Evolutionary conservation across 2,113 vertebrate species (phyloP), one percentile per base, ranked within the genome.

Genomic region (Pseudorhombus dupliciocellatus): DNA sequence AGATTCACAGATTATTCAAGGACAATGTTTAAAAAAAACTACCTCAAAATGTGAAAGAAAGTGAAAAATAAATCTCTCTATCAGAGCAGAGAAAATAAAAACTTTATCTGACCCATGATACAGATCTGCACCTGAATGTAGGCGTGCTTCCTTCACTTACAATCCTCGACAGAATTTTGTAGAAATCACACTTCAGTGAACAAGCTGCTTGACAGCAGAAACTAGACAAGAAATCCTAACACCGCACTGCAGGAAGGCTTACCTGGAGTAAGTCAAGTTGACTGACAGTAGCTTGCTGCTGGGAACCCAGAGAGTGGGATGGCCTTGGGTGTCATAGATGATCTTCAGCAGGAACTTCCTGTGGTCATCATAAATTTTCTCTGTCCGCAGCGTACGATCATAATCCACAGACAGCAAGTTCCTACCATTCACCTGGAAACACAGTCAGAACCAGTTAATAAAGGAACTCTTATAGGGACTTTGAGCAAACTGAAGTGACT

Each of bases 281-380:
- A 99, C 96, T 0, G 97, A 95, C 91, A 98, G 96, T 48, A 99
- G 93, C 86, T 98, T 99, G 93, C 96, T 97, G 91, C 97, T 98
- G 0, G 98, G 97, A 20, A 98, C 93, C 98, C 98, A 99, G 34
- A 98, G 94, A 0, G 96, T 96, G 0, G 98, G 98, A 80, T 98
- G 97, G 6, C 98, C 97, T 0, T 97, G 96, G 0, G 90, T 93
- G 91, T 99, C 97, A 4, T 98, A 99, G 74, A 95, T 94, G 52
- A 99, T 98, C 90, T 97, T 95, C 83, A 99, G 93, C 37, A 96
- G 94, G 75, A 98, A 99, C 90, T 99, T 99, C 75, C 98, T 94
- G 83, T 99, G 98, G 92, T 99, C 98, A 5, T 99, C 98, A 25
- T 99, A 99, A 90, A 99, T 97, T 88, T 99, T 99, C 84, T 99